Conservation (phyloP, 2,113 vertebrate species). For the Bothrops jararaca region DNA sequence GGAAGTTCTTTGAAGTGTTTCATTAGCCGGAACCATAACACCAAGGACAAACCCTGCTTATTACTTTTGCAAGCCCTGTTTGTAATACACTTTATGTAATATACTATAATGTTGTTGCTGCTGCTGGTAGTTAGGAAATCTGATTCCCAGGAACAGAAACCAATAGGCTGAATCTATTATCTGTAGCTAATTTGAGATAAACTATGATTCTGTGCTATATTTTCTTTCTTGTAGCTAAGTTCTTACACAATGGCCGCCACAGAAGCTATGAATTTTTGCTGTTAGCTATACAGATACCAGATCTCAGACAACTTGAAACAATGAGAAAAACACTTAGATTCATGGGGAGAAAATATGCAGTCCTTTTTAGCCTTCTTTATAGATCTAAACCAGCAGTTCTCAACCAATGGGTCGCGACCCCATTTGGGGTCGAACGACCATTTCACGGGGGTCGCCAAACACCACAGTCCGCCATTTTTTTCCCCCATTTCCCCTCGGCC, state of each 20-base stretch:
- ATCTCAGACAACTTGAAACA: not conserved
- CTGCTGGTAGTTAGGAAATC: not conserved
- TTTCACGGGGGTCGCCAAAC: too few species aligned
- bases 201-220: not conserved
- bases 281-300: not conserved
- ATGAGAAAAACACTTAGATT: not conserved
- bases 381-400: not conserved
- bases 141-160: not conserved
- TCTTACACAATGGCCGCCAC: not conserved
- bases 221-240: not conserved
- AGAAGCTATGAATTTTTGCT: not conserved
- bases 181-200: not conserved
- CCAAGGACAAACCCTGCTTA: not conserved
- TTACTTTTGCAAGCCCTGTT: not conserved
- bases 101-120: not conserved
- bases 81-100: not conserved
- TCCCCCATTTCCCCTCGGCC: too few species aligned
- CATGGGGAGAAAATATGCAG: not conserved
- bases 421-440: too few species aligned
- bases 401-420: too few species aligned
- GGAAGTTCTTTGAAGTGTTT: too few species aligned
- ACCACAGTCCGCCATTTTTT: too few species aligned
- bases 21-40: too few species aligned
- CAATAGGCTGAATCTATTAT: not conserved
- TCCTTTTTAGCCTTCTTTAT: not conserved